A percentile compares a stretch with the other conserved stretches of the same genome.
phyloP scores from a whole-genome alignment of 1,140 invertebrate genomes.

The Drosophila pseudoobscura region DNA sequence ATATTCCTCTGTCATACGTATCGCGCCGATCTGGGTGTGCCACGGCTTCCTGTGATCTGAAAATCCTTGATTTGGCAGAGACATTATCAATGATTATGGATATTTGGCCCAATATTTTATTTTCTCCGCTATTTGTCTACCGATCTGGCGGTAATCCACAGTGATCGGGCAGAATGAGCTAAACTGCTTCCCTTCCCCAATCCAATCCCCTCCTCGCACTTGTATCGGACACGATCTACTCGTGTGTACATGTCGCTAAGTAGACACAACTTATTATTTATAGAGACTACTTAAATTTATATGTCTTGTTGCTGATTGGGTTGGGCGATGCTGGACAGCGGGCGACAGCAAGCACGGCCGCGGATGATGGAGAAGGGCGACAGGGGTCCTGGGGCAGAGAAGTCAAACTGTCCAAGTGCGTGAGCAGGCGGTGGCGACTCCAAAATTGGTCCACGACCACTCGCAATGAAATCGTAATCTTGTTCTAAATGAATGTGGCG shows the following conservation, averaged over 20 bases:
- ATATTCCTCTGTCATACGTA: no score
- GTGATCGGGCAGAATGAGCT: no score
- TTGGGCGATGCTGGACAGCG: constrained; percentile 64
- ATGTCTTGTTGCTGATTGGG: constrained; percentile 64
- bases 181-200: no score
- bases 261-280: constrained; percentile 80
- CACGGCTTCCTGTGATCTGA: no score
- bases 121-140: no score
- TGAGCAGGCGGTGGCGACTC: constrained; percentile 25
- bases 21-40: no score
- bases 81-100: no score
- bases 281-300: constrained; percentile 68
- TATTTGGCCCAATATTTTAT: no score
- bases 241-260: constrained; percentile 74
- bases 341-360: constrained; percentile 68
- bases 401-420: constrained; percentile 35
- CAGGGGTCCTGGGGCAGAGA: background rate
- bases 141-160: no score
- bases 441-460: constrained; percentile 44
- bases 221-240: constrained; percentile 60
- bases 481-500: constrained; percentile 75
- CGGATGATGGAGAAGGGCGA: background rate
- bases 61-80: no score
- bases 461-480: constrained; percentile 58
- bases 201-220: background rate